Base-by-base conservation (phyloP, 2,888 invertebrate genomes). In the Drosophila lacicola region DNA sequence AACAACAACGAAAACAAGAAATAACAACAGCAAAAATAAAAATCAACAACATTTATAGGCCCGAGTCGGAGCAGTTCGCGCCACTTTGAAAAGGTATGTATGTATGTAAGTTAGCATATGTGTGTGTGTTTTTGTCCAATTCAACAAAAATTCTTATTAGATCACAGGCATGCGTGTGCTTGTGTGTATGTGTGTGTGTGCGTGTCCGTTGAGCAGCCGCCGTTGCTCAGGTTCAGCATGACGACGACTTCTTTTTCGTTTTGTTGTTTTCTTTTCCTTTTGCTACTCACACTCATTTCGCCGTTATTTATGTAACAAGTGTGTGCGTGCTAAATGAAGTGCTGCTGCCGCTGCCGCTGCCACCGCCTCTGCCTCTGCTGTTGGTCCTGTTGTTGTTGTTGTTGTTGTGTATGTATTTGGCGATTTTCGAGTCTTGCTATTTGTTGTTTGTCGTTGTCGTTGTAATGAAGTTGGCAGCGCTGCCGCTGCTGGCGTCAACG, bases 301-400 rank as follows among this genome's bases (percentile, higher is more conserved):
- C 89, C 84, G 89, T 89, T 90, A 89, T 90, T 89, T 89, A 89
- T 89, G 90, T 89, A 89, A 89, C 90, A 89, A 90, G 89, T 89
- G 89, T 90, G 88, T 85, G 85, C 73, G 82, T 79, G 70, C 79
- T 78, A 85, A 85, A 85, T 79, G 69, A 82, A 82, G 76, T 80
- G 80, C 80, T 62, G 67, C 45, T 58, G 74, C 45, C 10, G 55
- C 45, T 41, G 33, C 33, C 21, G 13, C 17, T 36, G 37, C 1
- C 29, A 0, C 29, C 8, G 29, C 29, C 29, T 8, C 29, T 42
- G 14, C n/a, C 29, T 37, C 13, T 37, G n/a, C 5, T 42, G 46
- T 17, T 17, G 17, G 17, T 17, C 2, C 10, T 55, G 29, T 41
- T 58, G 13, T 11, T 65, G 21, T 36, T 58, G 45, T 29, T 49